Base-by-base conservation (phyloP, 2,888 invertebrate species). In the Metacarcinus magister region DNA sequence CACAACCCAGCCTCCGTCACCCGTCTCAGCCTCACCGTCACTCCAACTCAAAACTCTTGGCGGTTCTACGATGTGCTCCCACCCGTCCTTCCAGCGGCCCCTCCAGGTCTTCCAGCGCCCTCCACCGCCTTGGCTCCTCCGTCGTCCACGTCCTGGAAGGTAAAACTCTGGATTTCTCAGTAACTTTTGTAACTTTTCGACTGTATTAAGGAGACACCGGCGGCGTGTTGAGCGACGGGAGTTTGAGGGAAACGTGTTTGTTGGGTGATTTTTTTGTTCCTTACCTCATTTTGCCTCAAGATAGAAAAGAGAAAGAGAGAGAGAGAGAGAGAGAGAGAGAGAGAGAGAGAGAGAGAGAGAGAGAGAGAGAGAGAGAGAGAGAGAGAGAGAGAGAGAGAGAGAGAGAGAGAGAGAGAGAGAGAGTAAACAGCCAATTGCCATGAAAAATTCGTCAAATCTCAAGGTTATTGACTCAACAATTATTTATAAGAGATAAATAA, bases 161-260 rank as follows among this genome's bases (percentile, higher is more conserved):
- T 82, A 82, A 82, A 82, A 82, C 32, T 82, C 32, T 82, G 82
- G 82, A 82, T 32, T 82, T 82, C 8, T 82, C 10, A 19, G 82
- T 82, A 82, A 82, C 82, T 82, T 82, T 28, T 32, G 82, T 82
- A 82, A 82, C 82, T 82, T 82, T 82, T 82, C 82, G 82, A 32
- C 82, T 82, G 82, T 82, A 32, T 82, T 82, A 82, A 28, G 82
- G 82, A 32, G 82, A 82, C 32, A 32, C 82, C 82, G 82, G 28
- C 82, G 82, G 82, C 82, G 82, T 82, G 82, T 13, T 82, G 82
- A 82, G 82, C 82, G 82, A 7, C 82, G 32, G 82, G 82, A 82
- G 82, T 82, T 82, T 82, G 28, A 82, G 32, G 82, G 10, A 32
- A 32, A 32, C 82, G 82, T 82, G 82, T 82, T 82, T 32, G 82